phyloP scores from a whole-genome alignment of 2,113 vertebrate genomes.

The Petrocephalus zakoni region DNA sequence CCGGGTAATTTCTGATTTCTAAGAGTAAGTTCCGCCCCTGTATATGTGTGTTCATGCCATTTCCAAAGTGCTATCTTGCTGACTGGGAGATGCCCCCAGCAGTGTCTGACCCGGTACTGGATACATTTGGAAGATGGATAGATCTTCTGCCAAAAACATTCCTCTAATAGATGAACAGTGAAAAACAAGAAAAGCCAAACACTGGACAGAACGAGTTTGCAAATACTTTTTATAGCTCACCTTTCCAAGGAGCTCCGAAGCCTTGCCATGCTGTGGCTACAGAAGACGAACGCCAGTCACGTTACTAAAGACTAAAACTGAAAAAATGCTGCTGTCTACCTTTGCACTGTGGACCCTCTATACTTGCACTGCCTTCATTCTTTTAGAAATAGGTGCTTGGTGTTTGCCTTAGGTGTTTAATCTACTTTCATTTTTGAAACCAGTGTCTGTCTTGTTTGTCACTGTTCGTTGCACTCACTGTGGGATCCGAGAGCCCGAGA shows the following conservation, averaged over 20 bases:
- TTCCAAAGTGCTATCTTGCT: neutral
- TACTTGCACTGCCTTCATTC: too few relatives aligned
- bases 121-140: neutral
- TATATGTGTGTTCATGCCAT: neutral
- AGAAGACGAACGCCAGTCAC: too few relatives aligned
- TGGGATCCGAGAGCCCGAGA: too few relatives aligned
- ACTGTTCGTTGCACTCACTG: too few relatives aligned
- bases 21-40: neutral
- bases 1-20: neutral
- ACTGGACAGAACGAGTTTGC: neutral
- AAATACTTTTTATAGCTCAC: neutral
- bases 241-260: neutral
- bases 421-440: too few relatives aligned
- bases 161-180: neutral
- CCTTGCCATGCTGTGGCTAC: neutral
- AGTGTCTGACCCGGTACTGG: neutral
- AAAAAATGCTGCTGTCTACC: too few relatives aligned
- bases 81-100: too few relatives aligned
- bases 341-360: too few relatives aligned
- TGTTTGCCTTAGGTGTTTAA: too few relatives aligned
- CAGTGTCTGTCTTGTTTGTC: too few relatives aligned
- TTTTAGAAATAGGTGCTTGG: too few relatives aligned
- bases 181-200: neutral
- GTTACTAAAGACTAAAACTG: too few relatives aligned
- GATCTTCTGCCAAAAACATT: neutral